Evolutionary conservation across 1,140 invertebrate species (phyloP).

Genomic region (Dinoponera quadriceps): DNA sequence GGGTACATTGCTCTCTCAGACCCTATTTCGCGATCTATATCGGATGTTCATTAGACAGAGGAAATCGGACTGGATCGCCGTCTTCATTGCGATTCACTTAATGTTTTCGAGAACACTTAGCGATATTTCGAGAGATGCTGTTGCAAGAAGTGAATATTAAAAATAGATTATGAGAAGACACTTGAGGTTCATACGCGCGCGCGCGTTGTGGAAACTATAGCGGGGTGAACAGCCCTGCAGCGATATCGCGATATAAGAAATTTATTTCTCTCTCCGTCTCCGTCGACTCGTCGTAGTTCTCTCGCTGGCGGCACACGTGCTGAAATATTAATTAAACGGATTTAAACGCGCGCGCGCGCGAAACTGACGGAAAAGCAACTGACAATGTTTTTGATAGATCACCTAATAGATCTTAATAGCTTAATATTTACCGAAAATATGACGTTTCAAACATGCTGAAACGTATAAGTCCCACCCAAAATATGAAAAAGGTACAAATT

Average conservation of each 20-base stretch:
- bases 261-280: neutral
- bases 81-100: too few relatives aligned
- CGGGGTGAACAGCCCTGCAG: constrained; percentile 6
- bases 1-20: neutral
- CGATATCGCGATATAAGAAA: constrained; percentile 6
- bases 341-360: neutral
- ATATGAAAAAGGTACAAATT: too few relatives aligned
- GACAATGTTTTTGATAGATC: too few relatives aligned
- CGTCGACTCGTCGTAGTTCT: neutral
- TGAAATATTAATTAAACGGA: constrained; percentile 30
- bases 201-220: neutral
- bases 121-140: neutral
- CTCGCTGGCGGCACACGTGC: too few relatives aligned
- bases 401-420: too few relatives aligned
- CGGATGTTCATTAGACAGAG: neutral
- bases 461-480: too few relatives aligned
- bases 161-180: constrained; percentile 28
- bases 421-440: too few relatives aligned
- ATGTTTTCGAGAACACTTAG: neutral
- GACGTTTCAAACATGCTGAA: too few relatives aligned
- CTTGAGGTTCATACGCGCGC: neutral
- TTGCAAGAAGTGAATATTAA: constrained; percentile 36
- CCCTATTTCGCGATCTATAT: neutral
- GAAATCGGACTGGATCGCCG: too few relatives aligned
- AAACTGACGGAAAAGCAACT: too few relatives aligned